phyloP scores from a whole-genome alignment of 1,140 invertebrate genomes.

The Mercenaria mercenaria region DNA sequence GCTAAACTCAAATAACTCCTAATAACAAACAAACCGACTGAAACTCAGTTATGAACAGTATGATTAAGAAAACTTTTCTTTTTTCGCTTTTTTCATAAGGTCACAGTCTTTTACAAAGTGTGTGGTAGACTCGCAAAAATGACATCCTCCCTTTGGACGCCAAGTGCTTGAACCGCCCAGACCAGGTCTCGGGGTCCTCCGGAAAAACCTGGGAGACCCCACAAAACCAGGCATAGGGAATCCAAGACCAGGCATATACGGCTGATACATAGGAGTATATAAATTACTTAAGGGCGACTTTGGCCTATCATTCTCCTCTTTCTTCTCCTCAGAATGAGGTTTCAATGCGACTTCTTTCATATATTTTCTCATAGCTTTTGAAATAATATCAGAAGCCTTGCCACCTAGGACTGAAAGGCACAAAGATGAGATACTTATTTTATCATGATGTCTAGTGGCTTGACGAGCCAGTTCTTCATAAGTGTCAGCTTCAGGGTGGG shows the following conservation, averaged over 20 bases:
- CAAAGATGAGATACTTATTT: neutral
- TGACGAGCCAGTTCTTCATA: conserved; percentile 4
- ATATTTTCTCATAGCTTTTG: neutral
- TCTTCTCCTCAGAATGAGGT: neutral
- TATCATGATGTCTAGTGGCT: neutral
- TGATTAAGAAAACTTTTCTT: neutral
- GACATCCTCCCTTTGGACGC: neutral
- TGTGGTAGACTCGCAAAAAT: neutral
- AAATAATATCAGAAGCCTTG: neutral
- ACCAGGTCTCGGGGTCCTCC: neutral
- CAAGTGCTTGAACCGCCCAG: neutral
- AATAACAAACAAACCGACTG: neutral
- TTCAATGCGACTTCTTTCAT: neutral
- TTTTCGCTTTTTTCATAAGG: neutral
- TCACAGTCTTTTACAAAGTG: conserved; percentile 9
- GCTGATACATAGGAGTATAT: neutral
- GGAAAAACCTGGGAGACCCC: neutral
- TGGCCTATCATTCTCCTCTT: neutral
- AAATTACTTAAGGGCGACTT: neutral
- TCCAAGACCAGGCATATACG: neutral
- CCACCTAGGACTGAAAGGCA: neutral
- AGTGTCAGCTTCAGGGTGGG: neutral
- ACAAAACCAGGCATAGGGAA: neutral
- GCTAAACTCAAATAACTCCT: neutral
- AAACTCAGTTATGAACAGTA: neutral